Percentiles rank a stretch among this genome's conserved stretches.
Evolutionary conservation across 2,797 vertebrate species (phyloP).

Genomic region (Potorous gilbertii): DNA sequence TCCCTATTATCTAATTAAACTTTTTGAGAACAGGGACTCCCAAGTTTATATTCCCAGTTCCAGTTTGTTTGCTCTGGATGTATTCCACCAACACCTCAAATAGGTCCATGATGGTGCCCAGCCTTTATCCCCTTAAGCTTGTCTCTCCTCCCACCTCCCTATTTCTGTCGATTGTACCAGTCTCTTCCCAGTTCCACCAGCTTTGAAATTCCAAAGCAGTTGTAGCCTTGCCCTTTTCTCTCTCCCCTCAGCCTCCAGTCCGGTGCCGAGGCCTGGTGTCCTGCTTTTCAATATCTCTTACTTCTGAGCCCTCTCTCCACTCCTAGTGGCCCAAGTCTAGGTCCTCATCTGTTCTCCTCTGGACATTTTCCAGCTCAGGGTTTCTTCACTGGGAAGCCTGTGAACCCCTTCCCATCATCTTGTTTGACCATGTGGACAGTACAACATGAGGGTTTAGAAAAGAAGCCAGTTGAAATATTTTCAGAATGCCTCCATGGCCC

Average conservation of each 20-base stretch:
- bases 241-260: background rate
- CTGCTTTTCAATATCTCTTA: background rate
- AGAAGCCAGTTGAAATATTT: background rate
- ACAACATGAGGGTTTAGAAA: no score
- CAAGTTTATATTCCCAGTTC: background rate
- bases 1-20: background rate
- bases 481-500: background rate
- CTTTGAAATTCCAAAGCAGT: background rate
- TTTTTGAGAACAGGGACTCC: background rate
- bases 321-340: background rate
- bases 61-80: no score
- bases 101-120: background rate
- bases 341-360: no score
- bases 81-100: background rate
- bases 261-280: background rate
- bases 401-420: background rate
- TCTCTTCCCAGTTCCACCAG: background rate
- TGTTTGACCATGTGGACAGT: background rate
- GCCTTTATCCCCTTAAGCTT: background rate
- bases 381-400: no score
- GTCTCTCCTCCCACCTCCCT: no score
- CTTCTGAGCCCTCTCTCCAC: background rate
- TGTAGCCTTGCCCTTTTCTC: background rate
- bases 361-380: background rate
- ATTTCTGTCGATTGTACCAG: no score